phyloP scores from a whole-genome alignment of 2,797 vertebrate genomes.

The Sylvia borin region DNA sequence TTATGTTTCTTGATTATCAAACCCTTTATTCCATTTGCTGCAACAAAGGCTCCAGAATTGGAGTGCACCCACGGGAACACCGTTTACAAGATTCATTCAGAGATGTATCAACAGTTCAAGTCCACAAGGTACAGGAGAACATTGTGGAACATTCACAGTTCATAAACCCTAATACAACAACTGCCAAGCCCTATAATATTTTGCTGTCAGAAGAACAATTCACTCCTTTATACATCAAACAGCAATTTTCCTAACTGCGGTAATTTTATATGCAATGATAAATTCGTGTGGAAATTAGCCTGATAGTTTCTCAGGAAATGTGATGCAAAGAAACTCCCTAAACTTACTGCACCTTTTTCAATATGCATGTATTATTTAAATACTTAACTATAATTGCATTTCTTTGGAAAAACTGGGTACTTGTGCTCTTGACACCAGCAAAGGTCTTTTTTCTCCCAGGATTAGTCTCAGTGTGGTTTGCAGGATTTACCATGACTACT shows the following conservation, averaged over 20 bases:
- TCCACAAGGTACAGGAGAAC: neutral
- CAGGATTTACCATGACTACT: constrained; percentile 44
- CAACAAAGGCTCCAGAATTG: constrained; percentile 25
- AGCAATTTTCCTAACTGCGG: constrained; percentile 51
- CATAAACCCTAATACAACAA: constrained; percentile 9
- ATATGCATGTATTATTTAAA: neutral
- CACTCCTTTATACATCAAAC: constrained; percentile 38
- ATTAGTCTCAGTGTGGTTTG: constrained; percentile 35
- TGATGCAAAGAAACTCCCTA: neutral
- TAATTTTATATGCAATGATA: constrained; percentile 45
- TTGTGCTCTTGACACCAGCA: neutral
- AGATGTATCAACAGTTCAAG: neutral
- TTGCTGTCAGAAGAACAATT: constrained; percentile 54
- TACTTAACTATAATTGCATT: neutral
- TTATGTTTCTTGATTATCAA: neutral
- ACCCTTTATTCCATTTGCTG: constrained; percentile 4
- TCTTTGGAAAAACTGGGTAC: neutral
- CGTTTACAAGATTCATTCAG: neutral
- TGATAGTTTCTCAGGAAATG: neutral
- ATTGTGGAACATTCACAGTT: constrained; percentile 41
- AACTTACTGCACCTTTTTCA: neutral
- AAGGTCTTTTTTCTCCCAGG: neutral
- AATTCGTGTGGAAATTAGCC: neutral
- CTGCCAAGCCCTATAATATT: constrained; percentile 11
- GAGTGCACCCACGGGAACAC: neutral